Percentiles rank a stretch among this genome's conserved stretches.
Evolutionary conservation across 2,888 invertebrate species (phyloP).

Genomic region (Pemphredon lugubris): DNA sequence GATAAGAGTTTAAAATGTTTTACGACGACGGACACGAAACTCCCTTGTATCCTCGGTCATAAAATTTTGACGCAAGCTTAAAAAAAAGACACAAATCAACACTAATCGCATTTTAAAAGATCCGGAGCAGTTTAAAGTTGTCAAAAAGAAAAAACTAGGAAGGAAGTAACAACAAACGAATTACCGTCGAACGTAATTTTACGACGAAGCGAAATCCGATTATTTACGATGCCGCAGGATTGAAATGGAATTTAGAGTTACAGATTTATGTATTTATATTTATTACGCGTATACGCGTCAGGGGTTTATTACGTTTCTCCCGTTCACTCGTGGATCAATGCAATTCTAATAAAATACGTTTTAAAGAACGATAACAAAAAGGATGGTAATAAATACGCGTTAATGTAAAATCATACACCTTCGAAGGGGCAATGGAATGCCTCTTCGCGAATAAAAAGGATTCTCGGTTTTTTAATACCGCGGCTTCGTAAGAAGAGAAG

Average conservation of each 20-base stretch:
- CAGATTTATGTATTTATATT: background rate
- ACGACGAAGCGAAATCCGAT: conserved; percentile 36
- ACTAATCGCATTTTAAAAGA: conserved; percentile 42
- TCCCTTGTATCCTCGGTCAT: conserved; percentile 49
- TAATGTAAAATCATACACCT: too few relatives aligned
- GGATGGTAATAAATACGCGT: too few relatives aligned
- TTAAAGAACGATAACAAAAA: too few relatives aligned
- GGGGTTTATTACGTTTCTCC: too few relatives aligned
- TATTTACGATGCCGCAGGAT: conserved; percentile 39
- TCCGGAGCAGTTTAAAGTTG: conserved; percentile 24
- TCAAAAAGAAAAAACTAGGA: too few relatives aligned
- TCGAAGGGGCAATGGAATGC: background rate
- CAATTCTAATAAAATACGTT: too few relatives aligned
- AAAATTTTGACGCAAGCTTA: conserved; percentile 60
- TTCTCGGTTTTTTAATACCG: background rate
- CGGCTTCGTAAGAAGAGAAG: conserved; percentile 16
- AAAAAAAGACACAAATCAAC: conserved; percentile 10
- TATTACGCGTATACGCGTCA: too few relatives aligned
- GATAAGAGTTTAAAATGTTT: conserved; percentile 60
- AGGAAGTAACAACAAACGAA: too few relatives aligned
- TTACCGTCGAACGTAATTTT: conserved; percentile 31
- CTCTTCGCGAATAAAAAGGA: background rate
- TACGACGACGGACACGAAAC: conserved; percentile 54
- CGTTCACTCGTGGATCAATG: too few relatives aligned
- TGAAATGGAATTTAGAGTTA: conserved; percentile 1